These are phyloP conservation scores for Volucella inflata DNA, from an alignment of 2,888 invertebrate genomes.

Conservation along the genomic window DNA sequence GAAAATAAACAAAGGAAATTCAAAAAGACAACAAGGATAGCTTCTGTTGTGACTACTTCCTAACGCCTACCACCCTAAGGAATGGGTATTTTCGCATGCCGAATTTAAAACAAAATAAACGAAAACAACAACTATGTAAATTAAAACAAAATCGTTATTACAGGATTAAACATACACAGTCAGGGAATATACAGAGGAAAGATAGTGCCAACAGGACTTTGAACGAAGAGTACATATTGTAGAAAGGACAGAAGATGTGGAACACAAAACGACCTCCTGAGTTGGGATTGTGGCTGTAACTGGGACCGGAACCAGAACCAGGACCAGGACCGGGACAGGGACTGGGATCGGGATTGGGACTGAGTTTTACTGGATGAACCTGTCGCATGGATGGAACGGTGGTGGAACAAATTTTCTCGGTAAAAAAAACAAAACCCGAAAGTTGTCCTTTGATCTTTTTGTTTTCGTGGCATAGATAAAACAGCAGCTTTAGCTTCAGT, in stretches of 20 bases:
- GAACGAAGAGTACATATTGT: neutral
- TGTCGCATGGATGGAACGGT: neutral
- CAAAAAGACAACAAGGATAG: constrained; percentile 41
- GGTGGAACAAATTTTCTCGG: constrained; percentile 33
- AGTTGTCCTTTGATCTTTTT: constrained; percentile 71
- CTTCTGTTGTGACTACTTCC: neutral
- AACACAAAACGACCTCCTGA: neutral
- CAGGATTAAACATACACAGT: constrained; percentile 45
- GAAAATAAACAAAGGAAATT: constrained; percentile 53
- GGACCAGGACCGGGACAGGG: neutral
- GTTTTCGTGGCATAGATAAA: constrained; percentile 32
- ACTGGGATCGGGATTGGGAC: neutral
- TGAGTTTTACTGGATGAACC: neutral
- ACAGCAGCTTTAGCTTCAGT: neutral
- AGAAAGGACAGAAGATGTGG: neutral
- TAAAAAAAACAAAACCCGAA: constrained; percentile 58
- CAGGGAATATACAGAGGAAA: neutral
- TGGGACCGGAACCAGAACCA: neutral
- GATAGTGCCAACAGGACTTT: constrained; percentile 17
- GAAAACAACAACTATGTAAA: constrained; percentile 25
- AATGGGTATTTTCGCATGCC: constrained; percentile 8
- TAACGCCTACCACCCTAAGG: constrained; percentile 10
- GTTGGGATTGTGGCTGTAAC: neutral
- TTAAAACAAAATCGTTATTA: constrained; percentile 44
- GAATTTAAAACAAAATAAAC: constrained; percentile 6